A percentile compares a stretch with the other conserved stretches of the same genome.
Conservation (phyloP, 2,888 invertebrate genomes). For the Erynnis tages region DNA sequence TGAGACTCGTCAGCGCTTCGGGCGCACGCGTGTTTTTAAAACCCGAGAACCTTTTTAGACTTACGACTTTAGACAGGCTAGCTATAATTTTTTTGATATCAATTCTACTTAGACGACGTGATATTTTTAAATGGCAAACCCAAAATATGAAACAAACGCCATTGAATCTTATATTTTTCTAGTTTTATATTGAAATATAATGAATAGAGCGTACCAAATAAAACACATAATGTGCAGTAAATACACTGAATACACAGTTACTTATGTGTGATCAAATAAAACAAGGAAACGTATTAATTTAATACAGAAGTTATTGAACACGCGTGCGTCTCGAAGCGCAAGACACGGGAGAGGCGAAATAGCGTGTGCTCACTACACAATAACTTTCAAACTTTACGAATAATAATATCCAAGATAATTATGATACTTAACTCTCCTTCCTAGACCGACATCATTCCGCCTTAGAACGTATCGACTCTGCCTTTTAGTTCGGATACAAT, state of each 20-base stretch:
- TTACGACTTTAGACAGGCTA: too few species aligned
- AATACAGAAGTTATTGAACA: not conserved
- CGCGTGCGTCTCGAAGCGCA: constrained; percentile 4
- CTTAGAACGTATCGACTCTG: constrained; percentile 8
- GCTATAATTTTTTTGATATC: too few species aligned
- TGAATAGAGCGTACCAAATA: too few species aligned
- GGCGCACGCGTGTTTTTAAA: constrained; percentile 1
- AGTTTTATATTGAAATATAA: too few species aligned
- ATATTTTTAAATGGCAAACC: too few species aligned
- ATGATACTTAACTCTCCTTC: constrained; percentile 21
- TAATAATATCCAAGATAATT: constrained; percentile 26
- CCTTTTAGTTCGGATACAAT: not conserved
- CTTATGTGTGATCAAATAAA: not conserved
- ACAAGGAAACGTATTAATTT: not conserved
- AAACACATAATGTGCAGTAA: too few species aligned
- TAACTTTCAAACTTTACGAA: constrained; percentile 24
- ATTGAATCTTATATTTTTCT: too few species aligned
- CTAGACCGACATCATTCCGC: constrained; percentile 2
- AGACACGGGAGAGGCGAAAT: constrained; percentile 62
- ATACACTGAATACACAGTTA: too few species aligned
- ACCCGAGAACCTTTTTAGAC: too few species aligned
- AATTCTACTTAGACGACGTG: too few species aligned
- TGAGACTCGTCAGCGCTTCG: constrained; percentile 53
- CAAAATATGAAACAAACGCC: too few species aligned
- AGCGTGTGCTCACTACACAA: constrained; percentile 66